phyloP scores from a whole-genome alignment of 2,888 invertebrate species.

The Tholera decimalis region DNA sequence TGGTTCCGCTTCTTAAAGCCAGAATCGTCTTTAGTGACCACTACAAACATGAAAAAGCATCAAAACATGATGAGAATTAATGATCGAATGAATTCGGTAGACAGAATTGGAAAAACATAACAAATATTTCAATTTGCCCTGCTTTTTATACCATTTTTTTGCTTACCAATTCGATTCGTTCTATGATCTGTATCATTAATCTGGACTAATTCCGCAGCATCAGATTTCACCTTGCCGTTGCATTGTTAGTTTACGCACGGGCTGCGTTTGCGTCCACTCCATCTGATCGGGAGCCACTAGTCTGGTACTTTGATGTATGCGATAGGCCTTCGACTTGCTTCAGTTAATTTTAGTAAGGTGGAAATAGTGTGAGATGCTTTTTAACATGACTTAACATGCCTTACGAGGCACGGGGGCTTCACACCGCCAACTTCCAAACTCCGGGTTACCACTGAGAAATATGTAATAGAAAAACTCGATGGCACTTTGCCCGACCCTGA shows the following conservation, averaged over 20 bases:
- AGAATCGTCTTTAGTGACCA: background rate
- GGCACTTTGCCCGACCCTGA: no score
- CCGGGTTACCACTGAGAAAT: no score
- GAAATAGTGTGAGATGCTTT: background rate
- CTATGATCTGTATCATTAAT: slow-evolving; percentile 19
- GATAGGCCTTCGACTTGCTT: slow-evolving; percentile 37
- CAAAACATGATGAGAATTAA: background rate
- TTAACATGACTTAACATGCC: no score
- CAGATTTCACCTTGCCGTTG: slow-evolving; percentile 47
- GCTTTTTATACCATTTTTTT: background rate
- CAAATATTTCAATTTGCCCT: background rate
- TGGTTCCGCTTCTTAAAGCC: no score
- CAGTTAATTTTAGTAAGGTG: background rate
- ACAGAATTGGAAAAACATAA: background rate
- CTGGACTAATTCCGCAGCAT: slow-evolving; percentile 41
- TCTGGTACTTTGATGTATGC: slow-evolving; percentile 25
- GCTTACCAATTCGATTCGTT: background rate
- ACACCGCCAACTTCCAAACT: no score
- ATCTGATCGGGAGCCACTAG: slow-evolving; percentile 44
- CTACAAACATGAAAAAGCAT: background rate
- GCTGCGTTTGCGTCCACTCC: slow-evolving; percentile 14
- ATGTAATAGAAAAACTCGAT: no score
- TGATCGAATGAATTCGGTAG: no score
- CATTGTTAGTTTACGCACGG: slow-evolving; percentile 59
- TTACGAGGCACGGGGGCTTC: no score